Conservation (phyloP, 1,140 invertebrate species). For the Monomorium pharaonis region DNA sequence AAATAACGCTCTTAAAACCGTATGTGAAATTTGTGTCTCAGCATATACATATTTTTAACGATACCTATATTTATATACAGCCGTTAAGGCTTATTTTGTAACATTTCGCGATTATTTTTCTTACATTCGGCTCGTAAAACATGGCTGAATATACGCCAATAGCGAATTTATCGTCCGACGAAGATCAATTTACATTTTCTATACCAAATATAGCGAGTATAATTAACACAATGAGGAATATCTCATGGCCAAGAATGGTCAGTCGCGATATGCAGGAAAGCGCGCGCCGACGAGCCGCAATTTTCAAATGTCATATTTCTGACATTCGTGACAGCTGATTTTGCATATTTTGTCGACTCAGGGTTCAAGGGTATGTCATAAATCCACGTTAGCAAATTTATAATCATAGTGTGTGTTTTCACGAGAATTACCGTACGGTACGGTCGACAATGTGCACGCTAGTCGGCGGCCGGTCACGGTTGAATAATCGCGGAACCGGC, state of each 20-base stretch:
- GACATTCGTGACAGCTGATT: not conserved
- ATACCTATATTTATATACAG: not conserved
- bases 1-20: constrained; percentile 27
- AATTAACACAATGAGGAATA: not conserved
- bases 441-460: constrained; percentile 10
- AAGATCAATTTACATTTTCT: not conserved
- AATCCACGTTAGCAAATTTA: constrained; percentile 26
- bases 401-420: constrained; percentile 7
- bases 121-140: not conserved
- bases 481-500: constrained; percentile 41
- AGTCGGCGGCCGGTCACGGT: constrained; percentile 20
- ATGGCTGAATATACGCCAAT: not conserved
- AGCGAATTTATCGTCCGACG: not conserved
- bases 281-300: not conserved
- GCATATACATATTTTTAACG: not conserved
- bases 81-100: not conserved
- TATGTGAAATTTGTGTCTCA: not conserved
- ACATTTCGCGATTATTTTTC: not conserved
- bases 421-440: not conserved
- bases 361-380: constrained; percentile 25
- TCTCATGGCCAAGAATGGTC: not conserved
- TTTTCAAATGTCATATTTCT: not conserved
- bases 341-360: not conserved
- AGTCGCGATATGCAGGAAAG: not conserved
- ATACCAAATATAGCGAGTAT: not conserved